Evolutionary conservation across 2,113 vertebrate genomes (phyloP).

Genomic region (Bettongia penicillata): DNA sequence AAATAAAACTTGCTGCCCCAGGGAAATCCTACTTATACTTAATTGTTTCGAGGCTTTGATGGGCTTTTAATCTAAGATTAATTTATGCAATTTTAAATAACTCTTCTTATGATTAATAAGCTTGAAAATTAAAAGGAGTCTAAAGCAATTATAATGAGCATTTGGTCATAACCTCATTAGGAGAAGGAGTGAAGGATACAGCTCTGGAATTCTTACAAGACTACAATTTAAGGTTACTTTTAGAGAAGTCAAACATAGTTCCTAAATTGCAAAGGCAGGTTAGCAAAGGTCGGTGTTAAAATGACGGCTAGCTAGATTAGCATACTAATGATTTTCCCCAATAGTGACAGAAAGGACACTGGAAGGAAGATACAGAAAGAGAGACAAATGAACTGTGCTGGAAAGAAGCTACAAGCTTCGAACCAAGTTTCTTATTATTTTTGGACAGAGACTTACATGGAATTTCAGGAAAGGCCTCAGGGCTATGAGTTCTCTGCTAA

Average conservation of each 20-base stretch:
- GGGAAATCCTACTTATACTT: constrained; percentile 99
- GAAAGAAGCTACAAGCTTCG: not conserved
- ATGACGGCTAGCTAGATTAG: constrained; percentile 89
- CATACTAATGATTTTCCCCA: constrained; percentile 88
- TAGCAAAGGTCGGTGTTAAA: constrained; percentile 88
- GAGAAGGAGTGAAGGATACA: constrained; percentile 89
- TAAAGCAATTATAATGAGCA: constrained; percentile 99
- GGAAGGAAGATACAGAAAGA: constrained; percentile 65
- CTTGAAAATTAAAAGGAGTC: constrained; percentile 99
- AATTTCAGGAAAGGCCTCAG: constrained; percentile 26
- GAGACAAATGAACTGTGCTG: constrained; percentile 63
- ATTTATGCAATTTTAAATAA: constrained; percentile 99
- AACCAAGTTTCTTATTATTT: not conserved
- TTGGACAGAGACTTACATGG: not conserved
- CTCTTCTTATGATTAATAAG: constrained; percentile 99
- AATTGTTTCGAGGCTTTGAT: constrained; percentile 99
- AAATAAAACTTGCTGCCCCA: constrained; percentile 95
- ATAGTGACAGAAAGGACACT: constrained; percentile 75
- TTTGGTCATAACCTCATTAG: constrained; percentile 99
- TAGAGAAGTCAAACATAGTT: constrained; percentile 85
- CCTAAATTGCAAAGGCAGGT: constrained; percentile 86
- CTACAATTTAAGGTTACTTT: constrained; percentile 90
- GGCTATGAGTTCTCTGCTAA: not conserved
- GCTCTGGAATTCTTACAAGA: constrained; percentile 88
- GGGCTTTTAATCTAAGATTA: constrained; percentile 99